Evolutionary conservation across 2,797 vertebrate genomes (phyloP).

Genomic region (Hoplostethus atlanticus): DNA sequence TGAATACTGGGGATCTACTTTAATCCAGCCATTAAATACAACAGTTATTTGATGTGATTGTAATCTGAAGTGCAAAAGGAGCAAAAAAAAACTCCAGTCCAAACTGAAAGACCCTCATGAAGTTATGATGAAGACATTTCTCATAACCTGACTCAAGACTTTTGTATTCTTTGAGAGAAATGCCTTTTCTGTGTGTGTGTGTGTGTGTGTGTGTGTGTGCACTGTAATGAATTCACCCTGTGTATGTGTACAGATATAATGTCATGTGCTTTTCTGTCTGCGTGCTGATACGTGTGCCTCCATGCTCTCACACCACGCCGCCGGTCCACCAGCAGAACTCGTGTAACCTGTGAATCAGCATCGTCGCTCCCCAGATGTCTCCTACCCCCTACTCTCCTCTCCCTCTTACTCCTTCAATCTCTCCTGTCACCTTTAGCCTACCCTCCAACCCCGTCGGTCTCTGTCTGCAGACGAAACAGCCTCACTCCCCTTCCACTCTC

Average conservation of each 20-base stretch:
- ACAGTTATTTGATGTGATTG: conserved; percentile 40
- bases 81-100: conserved; percentile 47
- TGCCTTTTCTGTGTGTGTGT: background rate
- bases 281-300: background rate
- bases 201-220: conserved; percentile 5
- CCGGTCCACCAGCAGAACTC: background rate
- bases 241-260: background rate
- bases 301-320: background rate
- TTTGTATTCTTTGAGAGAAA: background rate
- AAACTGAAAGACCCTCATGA: conserved; percentile 42
- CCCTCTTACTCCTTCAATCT: conserved; percentile 58
- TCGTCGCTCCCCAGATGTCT: conserved; percentile 75
- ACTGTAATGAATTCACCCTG: background rate
- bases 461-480: conserved; percentile 63
- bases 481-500: conserved; percentile 19
- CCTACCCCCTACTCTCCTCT: conserved; percentile 15
- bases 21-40: conserved; percentile 44
- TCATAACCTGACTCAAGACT: conserved; percentile 36
- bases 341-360: conserved; percentile 50
- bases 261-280: background rate
- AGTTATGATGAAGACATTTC: conserved; percentile 53
- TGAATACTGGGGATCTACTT: conserved; percentile 36
- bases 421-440: conserved; percentile 64
- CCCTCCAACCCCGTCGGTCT: conserved; percentile 61
- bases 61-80: conserved; percentile 55